These are phyloP conservation scores for Melangyna quadrimaculata DNA, from an alignment of 2,888 invertebrate genomes.

Conservation along the genomic window DNA sequence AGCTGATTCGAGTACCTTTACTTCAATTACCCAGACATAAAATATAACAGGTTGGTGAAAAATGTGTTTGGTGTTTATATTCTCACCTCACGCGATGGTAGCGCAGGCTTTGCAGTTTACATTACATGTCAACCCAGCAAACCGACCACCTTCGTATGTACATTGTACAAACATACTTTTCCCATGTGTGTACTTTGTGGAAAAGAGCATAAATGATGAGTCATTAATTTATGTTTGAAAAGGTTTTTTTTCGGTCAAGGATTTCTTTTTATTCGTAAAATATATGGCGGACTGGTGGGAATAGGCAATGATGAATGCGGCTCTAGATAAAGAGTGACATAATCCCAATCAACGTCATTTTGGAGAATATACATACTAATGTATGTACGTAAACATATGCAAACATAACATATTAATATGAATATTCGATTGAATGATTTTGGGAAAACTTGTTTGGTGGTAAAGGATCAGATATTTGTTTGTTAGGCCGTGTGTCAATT, in stretches of 20 bases:
- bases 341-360: conserved; percentile 32
- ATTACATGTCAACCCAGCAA: not conserved
- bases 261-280: conserved; percentile 8
- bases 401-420: no score
- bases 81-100: conserved; percentile 13
- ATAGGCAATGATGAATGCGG: conserved; percentile 9
- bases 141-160: not conserved
- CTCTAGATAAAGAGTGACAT: conserved; percentile 34
- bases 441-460: not conserved
- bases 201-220: conserved; percentile 49
- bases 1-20: not conserved
- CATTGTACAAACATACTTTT: no score
- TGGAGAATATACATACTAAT: not conserved
- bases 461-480: no score
- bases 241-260: conserved; percentile 50
- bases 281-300: not conserved
- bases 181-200: not conserved
- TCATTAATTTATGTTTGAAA: conserved; percentile 43
- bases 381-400: not conserved
- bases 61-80: conserved; percentile 36
- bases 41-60: conserved; percentile 8
- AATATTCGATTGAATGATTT: not conserved
- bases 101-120: not conserved
- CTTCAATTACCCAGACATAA: not conserved
- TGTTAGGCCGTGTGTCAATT: no score